A percentile compares a stretch with the other conserved stretches of the same genome.
Evolutionary conservation across 1,140 invertebrate species (phyloP).

Genomic region (Calosoma granatense): DNA sequence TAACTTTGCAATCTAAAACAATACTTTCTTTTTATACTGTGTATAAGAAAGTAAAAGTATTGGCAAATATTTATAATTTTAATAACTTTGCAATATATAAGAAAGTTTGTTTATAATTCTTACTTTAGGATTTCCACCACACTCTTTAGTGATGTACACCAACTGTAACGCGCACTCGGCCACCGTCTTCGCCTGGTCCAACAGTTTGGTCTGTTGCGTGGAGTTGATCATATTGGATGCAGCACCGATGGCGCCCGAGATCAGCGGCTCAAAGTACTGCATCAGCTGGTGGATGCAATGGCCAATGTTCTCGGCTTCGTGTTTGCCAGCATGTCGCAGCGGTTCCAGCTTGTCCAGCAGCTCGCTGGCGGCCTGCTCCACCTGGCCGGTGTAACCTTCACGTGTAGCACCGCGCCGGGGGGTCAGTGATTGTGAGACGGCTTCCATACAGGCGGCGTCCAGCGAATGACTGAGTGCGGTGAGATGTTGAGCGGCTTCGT

Average conservation of each 20-base stretch:
- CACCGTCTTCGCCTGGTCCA: slow-evolving; percentile 92
- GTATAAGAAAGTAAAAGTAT: no score
- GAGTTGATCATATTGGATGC: slow-evolving; percentile 84
- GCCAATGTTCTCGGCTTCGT: slow-evolving; percentile 87
- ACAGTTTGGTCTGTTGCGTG: slow-evolving; percentile 68
- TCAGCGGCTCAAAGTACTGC: slow-evolving; percentile 74
- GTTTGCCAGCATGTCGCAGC: slow-evolving; percentile 70
- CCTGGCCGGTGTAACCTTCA: slow-evolving; percentile 44
- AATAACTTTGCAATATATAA: no score
- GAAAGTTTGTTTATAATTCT: no score
- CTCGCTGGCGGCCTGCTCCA: slow-evolving; percentile 52
- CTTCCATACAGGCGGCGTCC: slow-evolving; percentile 78
- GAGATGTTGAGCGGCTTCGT: slow-evolving; percentile 70
- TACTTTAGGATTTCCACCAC: slow-evolving; percentile 83
- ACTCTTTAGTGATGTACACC: slow-evolving; percentile 76
- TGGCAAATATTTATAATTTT: not conserved
- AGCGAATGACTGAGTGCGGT: slow-evolving; percentile 66
- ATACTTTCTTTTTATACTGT: no score
- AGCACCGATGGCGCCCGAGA: slow-evolving; percentile 72
- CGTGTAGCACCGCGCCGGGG: slow-evolving; percentile 66
- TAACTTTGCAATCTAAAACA: no score
- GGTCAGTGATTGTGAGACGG: slow-evolving; percentile 70
- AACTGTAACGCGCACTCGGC: slow-evolving; percentile 82
- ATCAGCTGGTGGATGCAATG: slow-evolving; percentile 77
- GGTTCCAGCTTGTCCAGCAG: slow-evolving; percentile 72